Base-by-base conservation (phyloP, 2,888 invertebrate species). In the Pristionchus fissidentatus region DNA sequence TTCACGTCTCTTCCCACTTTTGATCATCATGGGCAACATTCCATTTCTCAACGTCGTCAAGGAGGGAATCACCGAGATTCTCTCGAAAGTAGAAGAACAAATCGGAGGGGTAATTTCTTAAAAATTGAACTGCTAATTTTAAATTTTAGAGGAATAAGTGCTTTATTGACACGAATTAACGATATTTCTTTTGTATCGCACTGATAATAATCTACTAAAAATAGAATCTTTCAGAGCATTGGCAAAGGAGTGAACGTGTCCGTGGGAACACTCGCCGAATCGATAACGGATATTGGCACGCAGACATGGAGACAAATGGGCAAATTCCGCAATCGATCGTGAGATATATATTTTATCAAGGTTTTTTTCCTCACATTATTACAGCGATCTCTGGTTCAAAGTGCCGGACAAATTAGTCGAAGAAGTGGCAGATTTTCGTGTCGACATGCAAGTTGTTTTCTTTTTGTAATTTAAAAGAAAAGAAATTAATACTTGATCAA, bases 41-140 rank as follows among this genome's bases (percentile, higher is more conserved):
- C 66, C 66, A 3, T n/a, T 66, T n/a, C 66, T 66, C 13, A 66
- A 66, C n/a, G 66, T 66, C 19, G 19, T 66, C 66, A 66, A 66
- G 38, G 66, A 35, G n/a, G 66, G 66, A 1, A 10, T 66, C 66
- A 13, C 4, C 1, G 66, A 66, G 38, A 66, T 66, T 10, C 4
- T 66, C 8, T 22, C 66, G 32, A 66, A 38, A 15, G 38, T 66
- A 15, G 38, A 38, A 13, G 38, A 38, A 32, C 7, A 35, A 15
- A 66, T 66, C n/a, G 38, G 66, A 15, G 8, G 22, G 38, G 66
- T 66, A 8, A 4, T 35, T 55, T 55, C n/a, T 22, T 55, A 7
- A n/a, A n/a, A n/a, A n/a, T n/a, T n/a, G n/a, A n/a, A n/a, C n/a
- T n/a, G n/a, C n/a, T n/a, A n/a, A n/a, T n/a, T n/a, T n/a, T n/a